Evolutionary conservation across 1,140 invertebrate genomes (phyloP).

Genomic region (Parapsyche elsis): DNA sequence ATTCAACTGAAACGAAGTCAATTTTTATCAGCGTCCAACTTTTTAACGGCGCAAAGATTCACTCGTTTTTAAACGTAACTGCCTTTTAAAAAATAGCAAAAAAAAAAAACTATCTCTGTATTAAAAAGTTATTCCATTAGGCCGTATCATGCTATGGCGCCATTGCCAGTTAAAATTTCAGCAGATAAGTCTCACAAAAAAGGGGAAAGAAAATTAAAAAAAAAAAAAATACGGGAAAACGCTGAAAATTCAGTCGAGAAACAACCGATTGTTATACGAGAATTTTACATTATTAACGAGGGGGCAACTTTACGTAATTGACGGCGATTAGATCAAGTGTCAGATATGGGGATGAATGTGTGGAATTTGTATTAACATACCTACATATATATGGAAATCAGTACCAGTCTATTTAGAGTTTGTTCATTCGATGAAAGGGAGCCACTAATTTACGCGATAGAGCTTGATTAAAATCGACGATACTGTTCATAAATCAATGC

Average conservation of each 20-base stretch:
- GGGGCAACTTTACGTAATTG: background rate
- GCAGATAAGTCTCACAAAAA: background rate
- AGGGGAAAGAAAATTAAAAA: too few relatives aligned
- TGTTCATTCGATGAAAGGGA: too few relatives aligned
- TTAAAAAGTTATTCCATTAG: conserved; percentile 26
- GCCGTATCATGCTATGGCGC: background rate
- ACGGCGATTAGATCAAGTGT: conserved; percentile 9
- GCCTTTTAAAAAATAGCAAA: background rate
- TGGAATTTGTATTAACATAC: too few relatives aligned
- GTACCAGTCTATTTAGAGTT: too few relatives aligned
- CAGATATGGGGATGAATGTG: background rate
- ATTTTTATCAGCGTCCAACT: background rate
- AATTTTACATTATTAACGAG: conserved; percentile 3
- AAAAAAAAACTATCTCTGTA: background rate
- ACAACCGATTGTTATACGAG: conserved; percentile 2
- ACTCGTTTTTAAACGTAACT: background rate
- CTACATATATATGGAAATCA: too few relatives aligned
- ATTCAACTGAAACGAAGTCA: background rate
- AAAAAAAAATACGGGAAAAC: too few relatives aligned
- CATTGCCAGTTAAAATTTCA: conserved; percentile 18
- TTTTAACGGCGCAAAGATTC: background rate
- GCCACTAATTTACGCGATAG: too few relatives aligned
- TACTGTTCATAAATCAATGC: too few relatives aligned
- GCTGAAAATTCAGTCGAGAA: background rate
- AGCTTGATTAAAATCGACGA: too few relatives aligned